These are phyloP conservation scores for Struthidea cinerea DNA, from an alignment of 2,113 vertebrate species.

Conservation along the genomic window DNA sequence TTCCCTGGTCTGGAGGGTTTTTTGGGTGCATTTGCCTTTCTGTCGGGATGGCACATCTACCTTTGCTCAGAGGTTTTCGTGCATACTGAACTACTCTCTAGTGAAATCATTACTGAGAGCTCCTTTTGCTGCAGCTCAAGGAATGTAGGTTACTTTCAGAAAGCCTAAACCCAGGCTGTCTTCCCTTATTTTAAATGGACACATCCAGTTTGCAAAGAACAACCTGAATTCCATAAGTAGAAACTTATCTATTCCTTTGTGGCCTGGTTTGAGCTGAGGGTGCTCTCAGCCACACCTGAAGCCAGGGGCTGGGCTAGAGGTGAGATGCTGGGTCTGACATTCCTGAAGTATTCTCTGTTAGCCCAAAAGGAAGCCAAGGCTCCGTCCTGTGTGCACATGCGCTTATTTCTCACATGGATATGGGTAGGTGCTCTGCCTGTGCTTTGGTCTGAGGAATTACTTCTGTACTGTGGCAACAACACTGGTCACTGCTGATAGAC, in stretches of 20 bases:
- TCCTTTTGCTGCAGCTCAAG: background rate
- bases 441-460: background rate
- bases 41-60: too few relatives aligned
- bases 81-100: background rate
- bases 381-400: fast-evolving
- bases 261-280: background rate
- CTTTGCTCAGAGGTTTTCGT: background rate
- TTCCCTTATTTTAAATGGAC: background rate
- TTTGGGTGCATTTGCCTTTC: background rate
- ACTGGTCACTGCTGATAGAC: background rate
- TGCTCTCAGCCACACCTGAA: fast-evolving
- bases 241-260: background rate
- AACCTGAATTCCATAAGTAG: background rate
- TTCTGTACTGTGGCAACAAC: background rate
- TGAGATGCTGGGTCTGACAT: background rate
- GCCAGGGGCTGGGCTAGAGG: background rate
- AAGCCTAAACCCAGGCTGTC: background rate
- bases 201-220: background rate
- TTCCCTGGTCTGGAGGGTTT: background rate
- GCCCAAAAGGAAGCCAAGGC: background rate
- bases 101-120: background rate
- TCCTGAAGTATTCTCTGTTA: background rate
- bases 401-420: background rate
- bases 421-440: fast-evolving
- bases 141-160: background rate